phyloP scores from a whole-genome alignment of 2,888 invertebrate genomes.

The Seira musarum region DNA sequence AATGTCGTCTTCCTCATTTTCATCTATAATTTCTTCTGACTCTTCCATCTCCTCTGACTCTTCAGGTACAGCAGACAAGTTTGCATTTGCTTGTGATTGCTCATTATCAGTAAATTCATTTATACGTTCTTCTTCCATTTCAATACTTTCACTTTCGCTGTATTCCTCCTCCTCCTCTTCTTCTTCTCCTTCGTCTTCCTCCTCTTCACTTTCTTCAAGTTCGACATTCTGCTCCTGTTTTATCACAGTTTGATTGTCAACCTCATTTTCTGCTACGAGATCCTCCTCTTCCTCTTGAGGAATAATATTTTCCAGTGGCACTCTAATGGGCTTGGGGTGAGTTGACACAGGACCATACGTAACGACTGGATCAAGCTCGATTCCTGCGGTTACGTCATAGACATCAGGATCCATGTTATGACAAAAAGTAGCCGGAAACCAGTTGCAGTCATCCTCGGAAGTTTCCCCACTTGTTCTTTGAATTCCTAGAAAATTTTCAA shows the following conservation, averaged over 20 bases:
- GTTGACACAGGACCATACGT: conserved; percentile 59
- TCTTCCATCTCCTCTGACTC: conserved; percentile 29
- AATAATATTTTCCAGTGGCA: conserved; percentile 36
- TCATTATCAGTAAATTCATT: conserved; percentile 15
- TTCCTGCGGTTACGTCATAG: conserved; percentile 57
- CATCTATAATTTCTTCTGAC: conserved; percentile 18
- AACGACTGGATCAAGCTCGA: conserved; percentile 56
- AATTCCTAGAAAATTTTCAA: conserved; percentile 36
- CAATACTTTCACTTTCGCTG: no score
- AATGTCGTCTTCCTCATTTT: conserved; percentile 28
- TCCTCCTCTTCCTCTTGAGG: conserved; percentile 5
- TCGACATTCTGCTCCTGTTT: background rate
- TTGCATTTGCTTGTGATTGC: background rate
- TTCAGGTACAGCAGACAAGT: conserved; percentile 37
- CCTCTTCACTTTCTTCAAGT: background rate
- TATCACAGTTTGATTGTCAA: conserved; percentile 29
- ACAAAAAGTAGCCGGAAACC: conserved; percentile 62
- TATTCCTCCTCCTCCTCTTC: background rate
- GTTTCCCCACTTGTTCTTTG: background rate
- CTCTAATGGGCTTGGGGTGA: conserved; percentile 29
- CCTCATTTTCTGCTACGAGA: background rate
- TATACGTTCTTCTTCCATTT: no score
- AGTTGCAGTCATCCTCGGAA: conserved; percentile 27
- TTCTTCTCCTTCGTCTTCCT: conserved; percentile 12
- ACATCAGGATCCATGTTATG: conserved; percentile 58